Conservation (phyloP, 2,113 vertebrate genomes). For the Gadus macrocephalus region DNA sequence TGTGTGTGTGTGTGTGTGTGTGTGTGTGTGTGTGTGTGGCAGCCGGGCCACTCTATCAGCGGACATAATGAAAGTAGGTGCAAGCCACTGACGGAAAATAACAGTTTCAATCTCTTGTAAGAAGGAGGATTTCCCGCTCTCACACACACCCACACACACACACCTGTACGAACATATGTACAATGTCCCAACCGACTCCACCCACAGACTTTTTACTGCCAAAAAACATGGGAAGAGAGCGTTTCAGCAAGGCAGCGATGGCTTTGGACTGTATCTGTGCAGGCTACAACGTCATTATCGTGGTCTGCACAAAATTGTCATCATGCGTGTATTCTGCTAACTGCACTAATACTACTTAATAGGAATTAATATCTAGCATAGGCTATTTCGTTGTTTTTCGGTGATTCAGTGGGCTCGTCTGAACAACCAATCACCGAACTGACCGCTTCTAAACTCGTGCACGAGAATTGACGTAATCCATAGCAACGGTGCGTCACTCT, state of each 20-base stretch:
- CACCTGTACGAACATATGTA: conserved; percentile 5
- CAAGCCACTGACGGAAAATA: conserved; percentile 30
- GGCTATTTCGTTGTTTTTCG: too few relatives aligned
- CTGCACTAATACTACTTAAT: too few relatives aligned
- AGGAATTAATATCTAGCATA: too few relatives aligned
- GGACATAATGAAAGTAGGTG: conserved; percentile 35
- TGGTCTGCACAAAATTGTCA: too few relatives aligned
- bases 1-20: neutral
- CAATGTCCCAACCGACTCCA: conserved; percentile 4
- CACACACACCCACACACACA: neutral
- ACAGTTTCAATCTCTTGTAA: conserved; percentile 36
- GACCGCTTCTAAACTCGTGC: too few relatives aligned
- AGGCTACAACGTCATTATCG: too few relatives aligned
- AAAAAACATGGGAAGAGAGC: conserved; percentile 10
- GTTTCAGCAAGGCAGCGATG: neutral
- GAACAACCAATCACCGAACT: too few relatives aligned
- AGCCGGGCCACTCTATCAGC: conserved; percentile 18
- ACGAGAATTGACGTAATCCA: too few relatives aligned
- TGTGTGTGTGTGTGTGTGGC: neutral
- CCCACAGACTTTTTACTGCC: conserved; percentile 29
- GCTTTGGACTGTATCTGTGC: conserved; percentile 34
- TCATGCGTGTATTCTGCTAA: too few relatives aligned
- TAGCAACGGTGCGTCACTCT: too few relatives aligned
- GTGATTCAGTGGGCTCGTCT: too few relatives aligned
- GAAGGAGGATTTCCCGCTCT: conserved; percentile 1